These are phyloP conservation scores for Ceratosolen solmsi DNA, from an alignment of 1,140 invertebrate species.

Conservation along the genomic window DNA sequence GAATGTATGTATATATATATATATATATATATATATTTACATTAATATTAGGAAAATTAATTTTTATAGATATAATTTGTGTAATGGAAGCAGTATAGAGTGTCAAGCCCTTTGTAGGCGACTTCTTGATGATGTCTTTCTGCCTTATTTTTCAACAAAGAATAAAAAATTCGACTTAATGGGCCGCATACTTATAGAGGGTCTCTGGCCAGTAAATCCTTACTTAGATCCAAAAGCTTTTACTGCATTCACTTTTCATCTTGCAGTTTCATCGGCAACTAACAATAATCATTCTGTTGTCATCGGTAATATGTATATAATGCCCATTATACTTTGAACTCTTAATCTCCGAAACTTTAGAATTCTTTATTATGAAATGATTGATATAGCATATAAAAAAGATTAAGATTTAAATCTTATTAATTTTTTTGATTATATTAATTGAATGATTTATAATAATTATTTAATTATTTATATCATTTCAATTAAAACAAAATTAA, in stretches of 20 bases:
- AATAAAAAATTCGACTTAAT: constrained; percentile 62
- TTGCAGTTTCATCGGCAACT: constrained; percentile 59
- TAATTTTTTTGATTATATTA: too few species aligned
- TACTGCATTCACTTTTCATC: constrained; percentile 64
- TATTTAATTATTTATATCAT: too few species aligned
- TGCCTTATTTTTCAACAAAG: constrained; percentile 60
- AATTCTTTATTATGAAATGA: too few species aligned
- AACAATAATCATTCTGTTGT: constrained; percentile 67
- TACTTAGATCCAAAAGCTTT: constrained; percentile 68
- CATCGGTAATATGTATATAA: constrained; percentile 57
- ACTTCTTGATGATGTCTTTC: constrained; percentile 67
- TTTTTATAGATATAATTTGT: constrained; percentile 73
- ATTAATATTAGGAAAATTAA: not conserved
- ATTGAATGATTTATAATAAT: too few species aligned
- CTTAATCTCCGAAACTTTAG: too few species aligned
- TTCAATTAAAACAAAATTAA: too few species aligned
- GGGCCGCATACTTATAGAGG: constrained; percentile 65
- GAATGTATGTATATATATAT: too few species aligned
- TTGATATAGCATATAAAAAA: too few species aligned
- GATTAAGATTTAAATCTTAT: too few species aligned
- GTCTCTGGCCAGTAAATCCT: constrained; percentile 70
- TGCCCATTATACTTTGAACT: too few species aligned
- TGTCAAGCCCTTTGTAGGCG: constrained; percentile 65
- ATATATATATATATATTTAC: too few species aligned
- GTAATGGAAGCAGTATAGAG: constrained; percentile 65